Base-by-base conservation (phyloP, 1,140 invertebrate species). In the Rhynchophorus ferrugineus region DNA sequence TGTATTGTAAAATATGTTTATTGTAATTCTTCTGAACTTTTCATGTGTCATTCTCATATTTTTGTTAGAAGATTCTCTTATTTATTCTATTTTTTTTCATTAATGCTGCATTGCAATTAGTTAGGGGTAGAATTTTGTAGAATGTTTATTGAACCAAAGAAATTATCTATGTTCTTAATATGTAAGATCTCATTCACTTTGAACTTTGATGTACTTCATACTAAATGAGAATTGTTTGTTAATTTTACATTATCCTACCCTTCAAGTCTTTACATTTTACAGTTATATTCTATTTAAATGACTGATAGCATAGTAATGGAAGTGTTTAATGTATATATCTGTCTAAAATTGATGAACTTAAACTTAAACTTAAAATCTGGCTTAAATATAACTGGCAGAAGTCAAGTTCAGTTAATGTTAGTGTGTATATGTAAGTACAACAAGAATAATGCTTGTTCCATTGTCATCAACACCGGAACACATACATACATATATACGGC, bases 1-100 rank as follows among this genome's bases (percentile, higher is more conserved):
- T 61, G 57, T 61, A 59, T 52, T 61, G 54, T 56, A 61, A 61
- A 61, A 56, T 61, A 59, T 51, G 49, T 58, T 57, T 49, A 51
- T 58, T 60, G 49, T n/a, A n/a, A n/a, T n/a, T n/a, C n/a, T n/a
- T 61, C 38, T 41, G 16, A 41, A 41, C 38, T 49, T 37, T 20
- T 19, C 42, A 44, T 13, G 36, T 34, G 33, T 42, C 29, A 20
- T 21, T 33, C 18, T 33, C 36, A 2, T 48, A 37, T 48, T 48
- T 48, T 48, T 24, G 46, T 48, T 50, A 22, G 34, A 7, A 3
- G 18, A 44, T 5, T 41, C 20, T 19, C 11, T 21, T 22, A 16
- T 24, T 39, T 21, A 18, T 38, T 16, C 21, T 47, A 6, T 35
- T 14, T 47, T 36, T n/a, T n/a, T n/a, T n/a, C n/a, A 44, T 29